Percentiles rank a stretch among this genome's conserved stretches.
phyloP scores from a whole-genome alignment of 2,113 vertebrate species.

The Alaudala cheleensis region DNA sequence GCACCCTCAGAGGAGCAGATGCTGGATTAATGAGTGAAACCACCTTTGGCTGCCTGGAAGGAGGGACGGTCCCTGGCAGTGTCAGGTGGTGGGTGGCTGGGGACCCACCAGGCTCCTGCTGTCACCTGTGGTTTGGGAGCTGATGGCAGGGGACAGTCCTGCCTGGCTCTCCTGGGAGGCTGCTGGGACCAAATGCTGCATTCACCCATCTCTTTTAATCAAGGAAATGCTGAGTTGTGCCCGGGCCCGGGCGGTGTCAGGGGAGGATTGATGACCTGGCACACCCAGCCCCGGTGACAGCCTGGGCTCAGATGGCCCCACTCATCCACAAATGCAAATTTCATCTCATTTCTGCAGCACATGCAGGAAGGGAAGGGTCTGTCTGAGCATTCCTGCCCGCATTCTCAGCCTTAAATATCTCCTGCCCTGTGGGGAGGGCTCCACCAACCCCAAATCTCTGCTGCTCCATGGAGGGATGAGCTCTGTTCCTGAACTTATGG shows the following conservation, averaged over 20 bases:
- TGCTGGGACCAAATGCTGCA: background rate
- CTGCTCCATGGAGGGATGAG: accelerated
- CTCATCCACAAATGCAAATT: background rate
- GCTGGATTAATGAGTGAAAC: background rate
- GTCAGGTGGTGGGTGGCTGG: accelerated
- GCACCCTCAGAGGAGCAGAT: background rate
- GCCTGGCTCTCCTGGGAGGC: background rate
- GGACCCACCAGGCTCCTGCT: background rate
- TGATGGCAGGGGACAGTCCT: background rate
- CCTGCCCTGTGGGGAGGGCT: background rate
- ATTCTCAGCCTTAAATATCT: background rate
- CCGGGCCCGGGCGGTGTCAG: background rate
- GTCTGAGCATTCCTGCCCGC: background rate
- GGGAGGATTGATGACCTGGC: constrained; percentile 34
- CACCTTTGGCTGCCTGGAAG: background rate
- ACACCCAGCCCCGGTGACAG: background rate
- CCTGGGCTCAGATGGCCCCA: background rate
- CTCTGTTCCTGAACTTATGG: accelerated
- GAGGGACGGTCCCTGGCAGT: background rate
- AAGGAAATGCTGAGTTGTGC: constrained; percentile 13
- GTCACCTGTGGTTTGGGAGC: background rate
- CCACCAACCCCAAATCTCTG: background rate
- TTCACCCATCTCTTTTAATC: constrained; percentile 40
- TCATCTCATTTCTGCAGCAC: background rate
- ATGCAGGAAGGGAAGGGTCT: background rate